Evolutionary conservation across 1,140 invertebrate species (phyloP).

Genomic region (Gryon sp.): DNA sequence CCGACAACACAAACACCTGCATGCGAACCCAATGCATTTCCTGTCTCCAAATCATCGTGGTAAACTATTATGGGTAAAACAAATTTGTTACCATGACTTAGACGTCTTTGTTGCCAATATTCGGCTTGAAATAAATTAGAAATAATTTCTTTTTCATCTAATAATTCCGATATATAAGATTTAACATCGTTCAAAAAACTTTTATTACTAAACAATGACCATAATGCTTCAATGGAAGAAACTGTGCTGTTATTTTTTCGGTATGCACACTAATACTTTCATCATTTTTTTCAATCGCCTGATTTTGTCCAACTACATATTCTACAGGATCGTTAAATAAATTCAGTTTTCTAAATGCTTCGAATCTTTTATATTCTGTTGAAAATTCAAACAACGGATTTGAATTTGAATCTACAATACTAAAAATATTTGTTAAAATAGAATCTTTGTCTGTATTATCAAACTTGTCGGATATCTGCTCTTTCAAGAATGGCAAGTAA

Average conservation of each 20-base stretch:
- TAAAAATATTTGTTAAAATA: conserved; percentile 13
- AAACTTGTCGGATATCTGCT: not conserved
- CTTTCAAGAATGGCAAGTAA: conserved; percentile 1
- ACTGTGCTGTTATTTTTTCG: conserved; percentile 11
- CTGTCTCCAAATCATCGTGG: conserved; percentile 58
- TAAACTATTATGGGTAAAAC: conserved; percentile 17
- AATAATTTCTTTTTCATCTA: conserved; percentile 15
- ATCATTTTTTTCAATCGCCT: conserved; percentile 1
- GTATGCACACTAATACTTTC: not conserved
- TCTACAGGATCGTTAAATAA: conserved; percentile 8
- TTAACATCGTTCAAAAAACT: conserved; percentile 17
- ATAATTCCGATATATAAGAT: conserved; percentile 4
- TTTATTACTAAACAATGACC: conserved; percentile 8
- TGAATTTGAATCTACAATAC: conserved; percentile 3
- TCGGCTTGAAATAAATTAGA: conserved; percentile 20
- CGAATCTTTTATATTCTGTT: conserved; percentile 9
- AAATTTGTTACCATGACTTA: conserved; percentile 1
- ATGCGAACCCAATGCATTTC: conserved; percentile 51
- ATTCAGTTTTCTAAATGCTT: conserved; percentile 10
- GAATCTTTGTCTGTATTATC: not conserved
- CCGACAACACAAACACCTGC: conserved; percentile 57
- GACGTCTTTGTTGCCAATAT: conserved; percentile 18
- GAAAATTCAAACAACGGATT: conserved; percentile 13
- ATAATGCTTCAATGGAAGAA: conserved; percentile 27
- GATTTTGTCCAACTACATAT: conserved; percentile 16